phyloP scores from a whole-genome alignment of 2,113 vertebrate species.

The Uria lomvia region DNA sequence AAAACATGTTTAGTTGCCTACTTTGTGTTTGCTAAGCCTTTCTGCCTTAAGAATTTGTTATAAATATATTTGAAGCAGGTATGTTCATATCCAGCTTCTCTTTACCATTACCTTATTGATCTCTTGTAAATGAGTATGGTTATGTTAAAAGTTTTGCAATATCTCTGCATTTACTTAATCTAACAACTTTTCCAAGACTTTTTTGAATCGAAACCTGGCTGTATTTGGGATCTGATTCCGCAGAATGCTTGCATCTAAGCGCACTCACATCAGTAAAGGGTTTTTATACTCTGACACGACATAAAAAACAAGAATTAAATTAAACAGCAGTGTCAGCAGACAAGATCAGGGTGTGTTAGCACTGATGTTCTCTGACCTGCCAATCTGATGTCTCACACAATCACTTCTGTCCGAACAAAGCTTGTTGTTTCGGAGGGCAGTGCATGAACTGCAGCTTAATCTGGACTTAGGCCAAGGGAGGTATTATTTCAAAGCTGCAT shows the following conservation, averaged over 20 bases:
- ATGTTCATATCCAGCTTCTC: neutral
- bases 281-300: neutral
- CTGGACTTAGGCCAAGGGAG: neutral
- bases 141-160: neutral
- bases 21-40: neutral
- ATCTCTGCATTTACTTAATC: neutral
- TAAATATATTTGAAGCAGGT: neutral
- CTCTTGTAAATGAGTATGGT: neutral
- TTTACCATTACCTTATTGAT: neutral
- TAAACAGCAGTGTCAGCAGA: constrained; percentile 19
- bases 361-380: neutral
- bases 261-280: neutral
- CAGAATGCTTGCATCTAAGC: neutral
- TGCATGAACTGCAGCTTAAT: neutral
- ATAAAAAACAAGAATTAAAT: constrained; percentile 9
- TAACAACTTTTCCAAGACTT: neutral
- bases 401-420: neutral
- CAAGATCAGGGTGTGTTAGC: neutral
- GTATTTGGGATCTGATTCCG: neutral
- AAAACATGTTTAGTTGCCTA: neutral
- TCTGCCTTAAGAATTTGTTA: neutral
- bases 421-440: neutral
- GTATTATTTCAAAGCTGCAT: neutral
- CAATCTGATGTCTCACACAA: neutral
- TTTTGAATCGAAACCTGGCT: neutral